phyloP scores from a whole-genome alignment of 2,113 vertebrate genomes.

The Psittacus erithacus region DNA sequence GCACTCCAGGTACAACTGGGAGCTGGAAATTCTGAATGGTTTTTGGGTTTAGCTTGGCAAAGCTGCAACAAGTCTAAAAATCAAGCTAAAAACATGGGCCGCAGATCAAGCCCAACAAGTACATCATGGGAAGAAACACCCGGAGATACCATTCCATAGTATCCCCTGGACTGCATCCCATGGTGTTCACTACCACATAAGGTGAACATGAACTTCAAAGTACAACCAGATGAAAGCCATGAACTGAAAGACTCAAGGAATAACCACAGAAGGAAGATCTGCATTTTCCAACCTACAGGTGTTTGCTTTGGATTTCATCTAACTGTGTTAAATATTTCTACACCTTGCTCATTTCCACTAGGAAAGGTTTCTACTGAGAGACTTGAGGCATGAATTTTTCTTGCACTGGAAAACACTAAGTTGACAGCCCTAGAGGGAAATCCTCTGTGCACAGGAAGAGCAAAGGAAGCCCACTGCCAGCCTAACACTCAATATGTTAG shows the following conservation, averaged over 20 bases:
- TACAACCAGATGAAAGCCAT: background rate
- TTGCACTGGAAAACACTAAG: background rate
- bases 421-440: background rate
- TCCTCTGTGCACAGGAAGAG: background rate
- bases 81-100: background rate
- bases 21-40: background rate
- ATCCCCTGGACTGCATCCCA: background rate
- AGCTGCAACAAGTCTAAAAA: background rate
- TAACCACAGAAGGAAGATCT: background rate
- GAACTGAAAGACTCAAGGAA: background rate
- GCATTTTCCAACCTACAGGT: background rate
- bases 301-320: background rate
- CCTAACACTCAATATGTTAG: background rate
- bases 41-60: background rate
- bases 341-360: background rate
- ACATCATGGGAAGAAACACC: background rate
- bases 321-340: background rate
- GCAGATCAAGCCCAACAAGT: background rate
- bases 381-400: background rate
- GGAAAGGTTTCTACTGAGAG: background rate
- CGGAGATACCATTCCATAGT: no score
- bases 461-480: background rate
- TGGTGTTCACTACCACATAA: background rate
- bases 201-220: fast-evolving
- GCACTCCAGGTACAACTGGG: fast-evolving